Evolutionary conservation across 2,888 invertebrate species (phyloP).

Genomic region (Unio delphinus): DNA sequence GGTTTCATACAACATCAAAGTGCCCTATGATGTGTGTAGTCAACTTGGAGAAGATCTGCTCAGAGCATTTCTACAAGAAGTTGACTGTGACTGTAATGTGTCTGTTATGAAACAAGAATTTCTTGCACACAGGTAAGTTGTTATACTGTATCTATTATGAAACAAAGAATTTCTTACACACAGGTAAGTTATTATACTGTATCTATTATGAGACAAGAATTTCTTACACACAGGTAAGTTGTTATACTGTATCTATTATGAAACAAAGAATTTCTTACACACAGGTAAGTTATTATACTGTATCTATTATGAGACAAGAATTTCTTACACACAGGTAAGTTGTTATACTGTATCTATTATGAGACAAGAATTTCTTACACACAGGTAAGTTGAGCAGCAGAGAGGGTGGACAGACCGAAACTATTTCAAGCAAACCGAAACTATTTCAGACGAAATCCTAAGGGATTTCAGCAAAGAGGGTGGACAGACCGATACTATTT

Average conservation of each 20-base stretch:
- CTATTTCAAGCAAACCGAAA: too few species aligned
- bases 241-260: neutral
- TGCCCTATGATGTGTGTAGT: slow-evolving; percentile 37
- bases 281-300: slow-evolving; percentile 31
- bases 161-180: too few species aligned
- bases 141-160: neutral
- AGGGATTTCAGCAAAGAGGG: too few species aligned
- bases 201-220: slow-evolving; percentile 36
- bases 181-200: slow-evolving; percentile 37
- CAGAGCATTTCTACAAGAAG: slow-evolving; percentile 39
- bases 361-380: slow-evolving; percentile 42
- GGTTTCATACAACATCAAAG: slow-evolving; percentile 13
- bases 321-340: neutral
- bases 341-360: slow-evolving; percentile 45
- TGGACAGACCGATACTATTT: too few species aligned
- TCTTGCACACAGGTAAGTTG: slow-evolving; percentile 47
- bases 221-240: slow-evolving; percentile 50
- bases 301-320: too few species aligned
- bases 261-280: neutral
- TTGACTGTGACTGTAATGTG: slow-evolving; percentile 42
- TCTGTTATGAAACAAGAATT: slow-evolving; percentile 41
- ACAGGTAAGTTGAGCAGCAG: slow-evolving; percentile 7
- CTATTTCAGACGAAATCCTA: too few species aligned
- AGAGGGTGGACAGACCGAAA: too few species aligned
- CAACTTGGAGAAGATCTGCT: slow-evolving; percentile 50